Evolutionary conservation across 2,888 invertebrate species (phyloP).

Genomic region (Acanthococcus lagerstroemiae): DNA sequence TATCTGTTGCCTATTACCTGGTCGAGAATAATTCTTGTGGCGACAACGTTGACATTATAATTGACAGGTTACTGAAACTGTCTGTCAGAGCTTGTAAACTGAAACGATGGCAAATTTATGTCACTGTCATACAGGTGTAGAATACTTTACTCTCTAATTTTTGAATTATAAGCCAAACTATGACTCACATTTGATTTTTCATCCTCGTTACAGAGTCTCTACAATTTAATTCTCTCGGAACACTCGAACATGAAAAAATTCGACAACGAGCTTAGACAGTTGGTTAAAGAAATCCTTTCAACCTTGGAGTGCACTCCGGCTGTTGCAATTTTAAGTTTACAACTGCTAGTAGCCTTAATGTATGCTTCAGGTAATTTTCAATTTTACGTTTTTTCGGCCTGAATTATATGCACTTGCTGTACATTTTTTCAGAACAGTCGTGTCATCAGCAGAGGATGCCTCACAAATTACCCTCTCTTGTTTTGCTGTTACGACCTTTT

Average conservation of each 20-base stretch:
- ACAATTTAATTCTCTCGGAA: conserved; percentile 17
- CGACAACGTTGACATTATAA: conserved; percentile 8
- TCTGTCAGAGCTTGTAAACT: conserved; percentile 20
- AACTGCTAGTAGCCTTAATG: conserved; percentile 16
- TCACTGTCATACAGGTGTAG: conserved; percentile 18
- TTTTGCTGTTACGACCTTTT: background rate
- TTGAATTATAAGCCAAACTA: background rate
- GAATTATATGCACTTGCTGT: background rate
- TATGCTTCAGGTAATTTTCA: conserved; percentile 9
- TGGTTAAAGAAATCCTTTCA: conserved; percentile 16
- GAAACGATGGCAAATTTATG: conserved; percentile 15
- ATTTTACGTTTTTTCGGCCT: background rate
- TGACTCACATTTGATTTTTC: background rate
- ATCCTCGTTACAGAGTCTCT: conserved; percentile 8
- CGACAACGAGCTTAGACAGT: conserved; percentile 6
- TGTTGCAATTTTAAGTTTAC: conserved; percentile 5
- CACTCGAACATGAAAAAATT: background rate
- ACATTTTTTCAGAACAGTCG: too few species aligned
- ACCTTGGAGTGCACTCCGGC: background rate
- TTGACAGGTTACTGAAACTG: conserved; percentile 15
- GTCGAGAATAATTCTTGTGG: conserved; percentile 50
- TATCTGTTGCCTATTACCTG: conserved; percentile 65
- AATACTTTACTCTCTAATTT: background rate
- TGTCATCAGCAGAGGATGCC: too few species aligned
- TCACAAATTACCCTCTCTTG: too few species aligned